Base-by-base conservation (phyloP, 2,113 vertebrate species). In the Hucho hucho region DNA sequence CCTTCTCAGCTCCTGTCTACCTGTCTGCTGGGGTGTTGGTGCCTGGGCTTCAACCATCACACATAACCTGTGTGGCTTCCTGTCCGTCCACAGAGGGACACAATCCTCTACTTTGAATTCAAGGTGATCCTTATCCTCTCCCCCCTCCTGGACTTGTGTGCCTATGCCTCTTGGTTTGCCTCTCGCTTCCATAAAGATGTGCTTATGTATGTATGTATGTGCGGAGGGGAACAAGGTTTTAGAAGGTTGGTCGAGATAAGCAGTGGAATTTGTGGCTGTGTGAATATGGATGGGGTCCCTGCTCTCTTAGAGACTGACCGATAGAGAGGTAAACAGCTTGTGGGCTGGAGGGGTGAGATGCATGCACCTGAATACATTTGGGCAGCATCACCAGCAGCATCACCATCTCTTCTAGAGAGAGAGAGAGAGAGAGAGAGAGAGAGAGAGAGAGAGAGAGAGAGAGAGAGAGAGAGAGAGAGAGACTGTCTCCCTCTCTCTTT, bases 171-270 rank as follows among this genome's bases (percentile, higher is more conserved):
- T 84, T 84, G 88, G 90, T 87, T 92, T 87, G 90, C 89, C 89
- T 88, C 91, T 84, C 83, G 88, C 91, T 87, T 92, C 90, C 92
- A 90, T 93, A 92, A 92, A 93, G 91, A 92, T 47, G 87, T 87
- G 89, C 92, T 93, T 93, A 92, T 92, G 88, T 93, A 93, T 93
- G 92, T 92, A 92, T 93, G 91, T 93, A 93, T 93, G 92, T 92
- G 91, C 82, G 77, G 90, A 86, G 85, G 84, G 84, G 89, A 90
- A 88, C 88, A 89, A 74, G 77, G 61, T 79, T 75, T 82, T 70
- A 20, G 68, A 88, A 81, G 70, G 53, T 83, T 81, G 79, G 73
- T 81, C 83, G 86, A 89, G 93, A 93, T 93, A 93, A 94, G 93
- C 91, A 90, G 91, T 86, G 89, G 91, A 92, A 92, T 93, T 92